Percentiles rank a stretch among this genome's conserved stretches.
These are phyloP conservation scores for Spongia lamella DNA, from an alignment of 37 sponge, comb jelly and placozoan species.

Conservation along the genomic window DNA sequence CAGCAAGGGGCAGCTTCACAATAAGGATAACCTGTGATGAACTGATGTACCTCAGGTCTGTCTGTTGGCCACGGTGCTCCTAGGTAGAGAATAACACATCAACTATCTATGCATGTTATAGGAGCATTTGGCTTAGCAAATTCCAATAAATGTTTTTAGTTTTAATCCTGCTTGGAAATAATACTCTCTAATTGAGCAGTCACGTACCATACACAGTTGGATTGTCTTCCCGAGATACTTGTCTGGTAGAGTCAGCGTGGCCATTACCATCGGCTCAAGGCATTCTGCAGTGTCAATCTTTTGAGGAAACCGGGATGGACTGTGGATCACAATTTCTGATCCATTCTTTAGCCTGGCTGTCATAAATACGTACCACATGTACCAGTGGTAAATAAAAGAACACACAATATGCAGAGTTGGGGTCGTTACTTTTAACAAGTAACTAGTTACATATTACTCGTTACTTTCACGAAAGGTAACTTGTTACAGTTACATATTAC, in stretches of 20 bases:
- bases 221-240: constrained; percentile 72
- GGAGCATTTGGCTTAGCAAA: not conserved
- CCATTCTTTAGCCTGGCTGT: constrained; percentile 27
- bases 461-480: too few relatives aligned
- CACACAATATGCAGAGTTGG: too few relatives aligned
- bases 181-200: too few relatives aligned
- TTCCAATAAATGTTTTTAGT: not conserved
- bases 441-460: too few relatives aligned
- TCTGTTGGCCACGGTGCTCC: constrained; percentile 70
- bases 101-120: not conserved
- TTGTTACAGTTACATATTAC: too few relatives aligned
- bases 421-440: too few relatives aligned
- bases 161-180: too few relatives aligned
- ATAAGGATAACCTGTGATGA: constrained; percentile 71
- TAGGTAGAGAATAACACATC: not conserved
- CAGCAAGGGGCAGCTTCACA: constrained; percentile 80
- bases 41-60: constrained; percentile 67
- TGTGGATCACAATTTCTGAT: constrained; percentile 38
- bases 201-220: constrained; percentile 61
- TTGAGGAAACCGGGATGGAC: constrained; percentile 72
- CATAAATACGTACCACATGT: not conserved
- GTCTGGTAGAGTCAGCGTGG: constrained; percentile 78
- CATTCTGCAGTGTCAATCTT: constrained; percentile 17
- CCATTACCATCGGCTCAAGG: constrained; percentile 82
- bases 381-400: too few relatives aligned